phyloP scores from a whole-genome alignment of 1,140 invertebrate species.

The Galleria mellonella region DNA sequence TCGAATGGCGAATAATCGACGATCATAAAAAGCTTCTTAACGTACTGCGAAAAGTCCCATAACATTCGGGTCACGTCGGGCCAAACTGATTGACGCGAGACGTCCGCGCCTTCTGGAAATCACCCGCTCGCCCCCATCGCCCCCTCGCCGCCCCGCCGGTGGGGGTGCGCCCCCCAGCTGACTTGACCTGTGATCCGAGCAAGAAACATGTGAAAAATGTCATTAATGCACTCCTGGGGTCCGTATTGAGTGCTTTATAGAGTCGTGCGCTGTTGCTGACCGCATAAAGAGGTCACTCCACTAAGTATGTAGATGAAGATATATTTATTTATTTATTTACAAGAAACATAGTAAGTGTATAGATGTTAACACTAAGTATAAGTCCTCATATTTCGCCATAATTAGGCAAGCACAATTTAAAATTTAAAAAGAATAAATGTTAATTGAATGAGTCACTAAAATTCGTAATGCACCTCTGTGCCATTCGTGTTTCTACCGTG shows the following conservation, averaged over 20 bases:
- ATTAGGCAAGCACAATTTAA: no score
- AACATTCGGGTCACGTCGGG: constrained; percentile 56
- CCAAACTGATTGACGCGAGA: constrained; percentile 69
- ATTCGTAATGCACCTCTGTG: no score
- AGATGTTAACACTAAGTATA: no score
- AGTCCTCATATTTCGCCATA: no score
- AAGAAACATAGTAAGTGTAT: no score
- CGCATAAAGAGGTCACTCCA: background rate
- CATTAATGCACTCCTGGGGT: constrained; percentile 56
- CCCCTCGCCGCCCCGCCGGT: constrained; percentile 4
- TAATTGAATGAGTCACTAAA: no score
- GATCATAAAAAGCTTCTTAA: constrained; percentile 53
- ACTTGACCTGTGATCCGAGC: constrained; percentile 38
- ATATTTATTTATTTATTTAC: no score
- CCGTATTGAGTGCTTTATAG: constrained; percentile 20
- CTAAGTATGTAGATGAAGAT: background rate
- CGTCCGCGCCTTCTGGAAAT: constrained; percentile 41
- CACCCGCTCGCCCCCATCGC: constrained; percentile 4
- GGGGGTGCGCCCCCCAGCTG: constrained; percentile 13
- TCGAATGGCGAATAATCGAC: constrained; percentile 39
- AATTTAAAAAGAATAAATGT: no score
- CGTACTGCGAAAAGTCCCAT: constrained; percentile 25
- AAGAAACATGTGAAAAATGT: constrained; percentile 68
- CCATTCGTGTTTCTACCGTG: no score
- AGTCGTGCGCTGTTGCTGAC: constrained; percentile 1